A percentile compares a stretch with the other conserved stretches of the same genome.
These are phyloP conservation scores for Trichoplusia ni DNA, from an alignment of 1,140 invertebrate genomes.

Conservation along the genomic window DNA sequence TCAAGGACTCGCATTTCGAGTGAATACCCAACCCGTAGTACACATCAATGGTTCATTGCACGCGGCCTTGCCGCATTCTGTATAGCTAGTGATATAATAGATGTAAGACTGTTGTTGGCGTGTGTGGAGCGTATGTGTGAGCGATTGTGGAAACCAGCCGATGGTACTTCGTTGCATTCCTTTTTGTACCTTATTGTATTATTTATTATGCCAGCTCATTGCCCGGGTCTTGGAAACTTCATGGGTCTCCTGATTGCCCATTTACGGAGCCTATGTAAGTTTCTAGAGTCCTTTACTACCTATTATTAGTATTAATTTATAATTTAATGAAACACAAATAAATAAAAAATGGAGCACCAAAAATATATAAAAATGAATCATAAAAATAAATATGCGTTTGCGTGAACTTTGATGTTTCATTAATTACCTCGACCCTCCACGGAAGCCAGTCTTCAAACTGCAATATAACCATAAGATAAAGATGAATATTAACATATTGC, in stretches of 20 bases:
- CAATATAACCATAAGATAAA: too few species aligned
- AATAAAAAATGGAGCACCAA: slow-evolving; percentile 79
- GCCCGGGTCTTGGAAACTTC: slow-evolving; percentile 67
- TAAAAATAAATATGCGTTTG: slow-evolving; percentile 75
- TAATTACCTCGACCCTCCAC: slow-evolving; percentile 27
- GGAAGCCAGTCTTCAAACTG: background rate
- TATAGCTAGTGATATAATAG: slow-evolving; percentile 80
- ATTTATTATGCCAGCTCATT: slow-evolving; percentile 80
- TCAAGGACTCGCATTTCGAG: slow-evolving; percentile 84
- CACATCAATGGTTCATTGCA: slow-evolving; percentile 61
- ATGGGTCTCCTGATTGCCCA: slow-evolving; percentile 71
- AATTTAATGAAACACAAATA: slow-evolving; percentile 72
- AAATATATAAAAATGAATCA: slow-evolving; percentile 72
- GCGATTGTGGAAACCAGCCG: slow-evolving; percentile 70
- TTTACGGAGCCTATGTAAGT: slow-evolving; percentile 62
- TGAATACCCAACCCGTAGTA: slow-evolving; percentile 56
- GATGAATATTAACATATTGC: too few species aligned
- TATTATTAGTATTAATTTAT: slow-evolving; percentile 78
- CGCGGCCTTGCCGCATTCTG: slow-evolving; percentile 66
- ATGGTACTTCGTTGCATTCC: slow-evolving; percentile 74
- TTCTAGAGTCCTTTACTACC: slow-evolving; percentile 64
- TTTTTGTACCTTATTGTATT: slow-evolving; percentile 76
- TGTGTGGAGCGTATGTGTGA: slow-evolving; percentile 62
- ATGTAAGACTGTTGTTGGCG: slow-evolving; percentile 68
- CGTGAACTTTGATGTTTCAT: slow-evolving; percentile 67